A percentile compares a stretch with the other conserved stretches of the same genome.
Conservation (phyloP, 2,113 vertebrate species). For the Oceanodroma tethys region DNA sequence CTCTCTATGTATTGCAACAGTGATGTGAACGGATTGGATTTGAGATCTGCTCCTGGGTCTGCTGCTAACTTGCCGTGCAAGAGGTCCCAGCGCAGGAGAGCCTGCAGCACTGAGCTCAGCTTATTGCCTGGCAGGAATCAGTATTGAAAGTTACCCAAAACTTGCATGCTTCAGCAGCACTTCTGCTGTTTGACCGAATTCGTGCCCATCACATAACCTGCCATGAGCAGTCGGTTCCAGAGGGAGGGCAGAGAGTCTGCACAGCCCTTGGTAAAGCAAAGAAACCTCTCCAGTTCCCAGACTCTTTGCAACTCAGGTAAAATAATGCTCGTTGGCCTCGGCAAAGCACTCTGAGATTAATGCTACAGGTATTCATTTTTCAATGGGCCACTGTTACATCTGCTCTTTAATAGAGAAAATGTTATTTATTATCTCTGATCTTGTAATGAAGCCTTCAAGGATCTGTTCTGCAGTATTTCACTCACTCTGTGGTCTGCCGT, state of each 20-base stretch:
- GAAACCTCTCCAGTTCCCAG: not conserved
- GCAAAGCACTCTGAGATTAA: not conserved
- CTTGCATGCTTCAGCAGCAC: too few species aligned
- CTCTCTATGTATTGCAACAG: not conserved
- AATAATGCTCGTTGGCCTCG: not conserved
- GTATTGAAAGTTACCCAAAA: not conserved
- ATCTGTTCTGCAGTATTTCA: not conserved
- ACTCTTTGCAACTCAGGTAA: not conserved
- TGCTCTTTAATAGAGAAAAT: not conserved
- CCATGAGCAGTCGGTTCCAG: not conserved
- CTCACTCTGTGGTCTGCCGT: not conserved
- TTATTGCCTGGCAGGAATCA: too few species aligned
- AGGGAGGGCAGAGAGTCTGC: not conserved
- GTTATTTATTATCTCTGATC: not conserved
- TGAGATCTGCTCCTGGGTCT: not conserved
- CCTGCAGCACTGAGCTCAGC: not conserved
- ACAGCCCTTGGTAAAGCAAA: not conserved
- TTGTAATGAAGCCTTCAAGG: not conserved
- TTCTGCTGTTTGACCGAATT: not conserved
- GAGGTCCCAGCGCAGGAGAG: not conserved
- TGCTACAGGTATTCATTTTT: not conserved
- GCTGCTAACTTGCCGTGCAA: too few species aligned
- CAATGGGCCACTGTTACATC: not conserved
- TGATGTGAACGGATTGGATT: accelerated
- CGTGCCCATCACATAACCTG: too few species aligned